A percentile compares a stretch with the other conserved stretches of the same genome.
Conservation (phyloP, 1,140 invertebrate genomes). For the Drosophila nannoptera region DNA sequence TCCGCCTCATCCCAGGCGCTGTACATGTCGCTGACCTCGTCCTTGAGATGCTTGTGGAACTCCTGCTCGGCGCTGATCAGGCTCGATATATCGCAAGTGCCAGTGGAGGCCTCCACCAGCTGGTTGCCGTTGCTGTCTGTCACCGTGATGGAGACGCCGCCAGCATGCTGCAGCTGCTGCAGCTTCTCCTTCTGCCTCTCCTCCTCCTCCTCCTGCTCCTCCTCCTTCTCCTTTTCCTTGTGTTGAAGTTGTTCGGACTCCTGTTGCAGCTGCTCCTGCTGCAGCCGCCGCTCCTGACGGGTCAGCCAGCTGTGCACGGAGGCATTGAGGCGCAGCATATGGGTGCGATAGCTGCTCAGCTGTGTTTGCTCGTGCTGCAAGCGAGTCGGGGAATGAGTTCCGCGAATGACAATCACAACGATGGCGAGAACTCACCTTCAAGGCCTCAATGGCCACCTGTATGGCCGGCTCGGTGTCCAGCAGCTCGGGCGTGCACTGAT, state of each 20-base stretch:
- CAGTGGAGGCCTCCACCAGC: slow-evolving; percentile 68
- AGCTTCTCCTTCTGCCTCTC: slow-evolving; percentile 4
- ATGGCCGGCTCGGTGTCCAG: slow-evolving; percentile 78
- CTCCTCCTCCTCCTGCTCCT: background rate
- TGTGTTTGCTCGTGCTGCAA: slow-evolving; percentile 83
- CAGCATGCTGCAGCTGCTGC: slow-evolving; percentile 10
- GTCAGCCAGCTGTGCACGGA: slow-evolving; percentile 86
- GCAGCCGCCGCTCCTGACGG: slow-evolving; percentile 80
- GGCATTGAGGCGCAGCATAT: slow-evolving; percentile 86
- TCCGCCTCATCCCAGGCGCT: slow-evolving; percentile 88
- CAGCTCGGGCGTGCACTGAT: slow-evolving; percentile 59
- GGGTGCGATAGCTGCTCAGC: slow-evolving; percentile 85
- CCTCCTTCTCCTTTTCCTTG: slow-evolving; percentile 18
- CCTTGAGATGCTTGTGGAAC: slow-evolving; percentile 82
- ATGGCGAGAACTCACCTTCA: slow-evolving; percentile 57
- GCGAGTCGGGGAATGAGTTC: background rate
- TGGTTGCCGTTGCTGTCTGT: slow-evolving; percentile 74
- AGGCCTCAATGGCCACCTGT: slow-evolving; percentile 71
- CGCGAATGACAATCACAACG: background rate
- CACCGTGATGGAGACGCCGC: slow-evolving; percentile 53
- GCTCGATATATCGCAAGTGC: slow-evolving; percentile 76
- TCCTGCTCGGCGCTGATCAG: slow-evolving; percentile 77
- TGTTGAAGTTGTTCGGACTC: slow-evolving; percentile 62
- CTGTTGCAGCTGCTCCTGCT: slow-evolving; percentile 51
- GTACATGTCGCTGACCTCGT: slow-evolving; percentile 87